Evolutionary conservation across 2,113 vertebrate species (phyloP).

Genomic region (Thamnaconus septentrionalis): DNA sequence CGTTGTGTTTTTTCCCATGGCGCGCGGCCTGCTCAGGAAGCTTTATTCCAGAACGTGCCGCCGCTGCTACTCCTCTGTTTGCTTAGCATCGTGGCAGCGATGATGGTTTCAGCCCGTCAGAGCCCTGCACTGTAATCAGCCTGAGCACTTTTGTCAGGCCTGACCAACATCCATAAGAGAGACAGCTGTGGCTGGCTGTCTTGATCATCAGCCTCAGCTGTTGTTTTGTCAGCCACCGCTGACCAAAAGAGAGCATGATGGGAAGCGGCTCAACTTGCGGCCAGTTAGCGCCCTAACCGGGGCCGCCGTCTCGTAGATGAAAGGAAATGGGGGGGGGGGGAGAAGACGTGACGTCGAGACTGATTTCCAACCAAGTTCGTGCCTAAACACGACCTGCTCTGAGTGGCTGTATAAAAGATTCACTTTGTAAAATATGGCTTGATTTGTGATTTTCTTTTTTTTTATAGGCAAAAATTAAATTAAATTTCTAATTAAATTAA

Average conservation of each 20-base stretch:
- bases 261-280: conserved; percentile 16
- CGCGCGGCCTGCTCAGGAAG: too few relatives aligned
- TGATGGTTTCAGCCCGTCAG: conserved; percentile 6
- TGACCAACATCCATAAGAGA: conserved; percentile 9
- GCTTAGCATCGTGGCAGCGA: too few relatives aligned
- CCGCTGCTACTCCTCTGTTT: too few relatives aligned
- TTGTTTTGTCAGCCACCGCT: conserved; percentile 36
- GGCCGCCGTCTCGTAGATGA: neutral
- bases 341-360: neutral
- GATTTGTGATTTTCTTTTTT: too few relatives aligned
- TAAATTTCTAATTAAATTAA: too few relatives aligned
- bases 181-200: conserved; percentile 28
- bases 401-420: neutral
- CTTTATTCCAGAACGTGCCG: too few relatives aligned
- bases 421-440: too few relatives aligned
- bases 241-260: neutral
- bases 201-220: conserved; percentile 39
- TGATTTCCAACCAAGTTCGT: neutral
- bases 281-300: neutral
- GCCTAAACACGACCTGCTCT: too few relatives aligned
- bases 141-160: conserved; percentile 15
- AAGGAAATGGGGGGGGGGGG: neutral
- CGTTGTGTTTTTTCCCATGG: too few relatives aligned
- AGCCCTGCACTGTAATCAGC: conserved; percentile 17
- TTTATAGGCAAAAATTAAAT: too few relatives aligned